Evolutionary conservation across 2,888 invertebrate genomes (phyloP).

Genomic region (Prenolepis imparis): DNA sequence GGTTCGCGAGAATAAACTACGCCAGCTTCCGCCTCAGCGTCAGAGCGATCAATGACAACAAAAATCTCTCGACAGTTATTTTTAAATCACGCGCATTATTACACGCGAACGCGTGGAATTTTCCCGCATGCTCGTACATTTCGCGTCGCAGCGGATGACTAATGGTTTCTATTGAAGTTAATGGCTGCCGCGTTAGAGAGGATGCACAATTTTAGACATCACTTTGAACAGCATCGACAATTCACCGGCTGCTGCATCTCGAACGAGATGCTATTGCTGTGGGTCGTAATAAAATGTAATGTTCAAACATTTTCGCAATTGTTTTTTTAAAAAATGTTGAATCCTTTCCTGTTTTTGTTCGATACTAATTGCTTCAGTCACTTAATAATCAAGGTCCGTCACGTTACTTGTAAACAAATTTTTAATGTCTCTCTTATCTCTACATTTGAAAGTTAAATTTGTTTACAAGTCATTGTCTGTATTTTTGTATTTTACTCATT

Average conservation of each 20-base stretch:
- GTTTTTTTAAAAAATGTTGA: neutral
- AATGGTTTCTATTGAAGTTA: slow-evolving; percentile 53
- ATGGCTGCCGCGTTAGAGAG: slow-evolving; percentile 28
- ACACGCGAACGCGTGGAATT: slow-evolving; percentile 65
- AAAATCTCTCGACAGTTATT: slow-evolving; percentile 13
- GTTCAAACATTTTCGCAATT: neutral
- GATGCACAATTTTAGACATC: slow-evolving; percentile 51
- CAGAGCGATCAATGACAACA: neutral
- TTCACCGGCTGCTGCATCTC: slow-evolving; percentile 19
- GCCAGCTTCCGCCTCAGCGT: neutral
- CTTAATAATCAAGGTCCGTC: neutral
- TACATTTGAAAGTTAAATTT: neutral
- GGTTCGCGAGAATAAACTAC: neutral
- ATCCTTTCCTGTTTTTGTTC: neutral
- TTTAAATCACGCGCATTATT: slow-evolving; percentile 36
- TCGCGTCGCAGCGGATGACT: slow-evolving; percentile 44
- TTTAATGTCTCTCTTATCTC: neutral
- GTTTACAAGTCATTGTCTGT: neutral
- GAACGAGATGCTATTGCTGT: slow-evolving; percentile 4
- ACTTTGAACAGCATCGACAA: slow-evolving; percentile 28
- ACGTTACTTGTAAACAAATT: neutral
- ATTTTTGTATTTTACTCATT: neutral
- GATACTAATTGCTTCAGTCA: neutral
- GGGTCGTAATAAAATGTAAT: neutral
- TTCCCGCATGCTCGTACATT: slow-evolving; percentile 55